Base-by-base conservation (phyloP, 1,140 invertebrate species). In the Bicyclus anynana region DNA sequence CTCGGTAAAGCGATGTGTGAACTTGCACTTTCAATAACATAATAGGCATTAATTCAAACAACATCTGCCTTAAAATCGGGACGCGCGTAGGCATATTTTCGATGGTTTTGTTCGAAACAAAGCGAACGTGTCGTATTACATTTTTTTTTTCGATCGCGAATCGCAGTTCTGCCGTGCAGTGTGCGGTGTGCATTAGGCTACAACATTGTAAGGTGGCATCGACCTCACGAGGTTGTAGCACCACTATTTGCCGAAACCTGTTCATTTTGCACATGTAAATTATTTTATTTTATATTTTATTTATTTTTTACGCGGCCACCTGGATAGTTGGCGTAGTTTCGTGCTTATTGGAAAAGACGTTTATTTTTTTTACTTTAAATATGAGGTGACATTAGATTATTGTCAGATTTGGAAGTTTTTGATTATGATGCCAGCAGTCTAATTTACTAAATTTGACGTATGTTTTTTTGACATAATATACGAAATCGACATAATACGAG, bases 161-260 rank as follows among this genome's bases (percentile, higher is more conserved):
- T 5, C 1, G 40, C 40, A 20, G 40, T 44, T 44, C 12, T 44
- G 40, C 40, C 7, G 40, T 18, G 20, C 10, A 0, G 40, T 44
- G 40, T 44, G 40, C 18, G 9, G 20, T 20, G 17, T 1, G 40
- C 40, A 20, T 44, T 44, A 44, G 40, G 40, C 18, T 18, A 18
- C 7, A 14, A 44, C 40, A 44, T 44, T 44, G 40, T 44, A 44
- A 44, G 40, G 17, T 10, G 40, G 40, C 40, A 4, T 44, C 12
- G 40, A 44, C 40, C 40, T 44, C 40, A 44, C 40, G 40, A 44
- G 18, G 40, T 10, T 20, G 16, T 20, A 6, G 40, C 18, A 12
- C 40, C 40, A 20, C 40, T 44, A 7, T 44, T 44, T 20, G 2
- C 17, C 40, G 13, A 20, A 17, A 44, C 40, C 16, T 20, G 40